A percentile compares a stretch with the other conserved stretches of the same genome.
These are phyloP conservation scores for Scaptomyza cyrtandrae DNA, from an alignment of 2,888 invertebrate genomes.

Conservation along the genomic window DNA sequence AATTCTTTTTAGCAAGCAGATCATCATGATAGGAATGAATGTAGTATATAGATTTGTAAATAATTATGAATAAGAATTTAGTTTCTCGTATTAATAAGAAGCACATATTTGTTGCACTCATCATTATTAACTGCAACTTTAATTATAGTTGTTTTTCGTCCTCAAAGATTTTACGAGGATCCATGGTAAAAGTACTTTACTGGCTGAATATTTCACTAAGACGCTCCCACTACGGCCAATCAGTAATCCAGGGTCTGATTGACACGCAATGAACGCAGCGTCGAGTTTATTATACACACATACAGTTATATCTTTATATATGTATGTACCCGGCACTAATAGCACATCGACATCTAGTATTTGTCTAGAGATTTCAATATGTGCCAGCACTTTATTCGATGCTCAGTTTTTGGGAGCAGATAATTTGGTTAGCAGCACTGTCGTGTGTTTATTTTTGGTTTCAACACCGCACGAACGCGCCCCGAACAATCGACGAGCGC, in stretches of 20 bases:
- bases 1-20: constrained; percentile 6
- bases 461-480: constrained; percentile 64
- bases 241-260: constrained; percentile 83
- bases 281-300: neutral
- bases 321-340: constrained; percentile 31
- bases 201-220: constrained; percentile 29
- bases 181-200: constrained; percentile 19
- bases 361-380: constrained; percentile 19
- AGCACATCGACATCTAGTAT: constrained; percentile 10
- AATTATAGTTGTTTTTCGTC: constrained; percentile 7
- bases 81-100: no score
- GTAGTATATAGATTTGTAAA: no score
- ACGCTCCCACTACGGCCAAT: constrained; percentile 58
- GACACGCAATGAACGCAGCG: constrained; percentile 54
- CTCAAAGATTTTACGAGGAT: constrained; percentile 35
- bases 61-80: no score
- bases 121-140: no score
- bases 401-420: constrained; percentile 19
- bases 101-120: neutral
- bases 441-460: constrained; percentile 82
- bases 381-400: constrained; percentile 23
- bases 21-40: no score
- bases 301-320: neutral
- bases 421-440: constrained; percentile 60
- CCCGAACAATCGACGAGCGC: constrained; percentile 63